phyloP scores from a whole-genome alignment of 2,113 vertebrate species.

The Actenoides hombroni region DNA sequence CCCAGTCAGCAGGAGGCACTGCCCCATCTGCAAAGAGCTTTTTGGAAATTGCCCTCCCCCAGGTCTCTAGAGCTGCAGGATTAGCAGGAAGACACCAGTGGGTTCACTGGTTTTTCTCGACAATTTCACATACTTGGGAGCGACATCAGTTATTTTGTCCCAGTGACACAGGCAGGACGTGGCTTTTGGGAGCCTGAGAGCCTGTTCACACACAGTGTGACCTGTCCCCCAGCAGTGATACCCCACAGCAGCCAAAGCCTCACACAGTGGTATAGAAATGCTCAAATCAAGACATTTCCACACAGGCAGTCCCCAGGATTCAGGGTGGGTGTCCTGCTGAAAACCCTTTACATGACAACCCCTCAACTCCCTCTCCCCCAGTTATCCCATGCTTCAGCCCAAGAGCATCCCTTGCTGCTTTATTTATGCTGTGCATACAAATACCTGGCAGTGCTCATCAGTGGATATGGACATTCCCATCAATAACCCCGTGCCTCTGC shows the following conservation, averaged over 20 bases:
- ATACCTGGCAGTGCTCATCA: neutral
- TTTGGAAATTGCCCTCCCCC: neutral
- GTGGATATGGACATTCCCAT: neutral
- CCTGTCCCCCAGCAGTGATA: neutral
- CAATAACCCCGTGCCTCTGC: neutral
- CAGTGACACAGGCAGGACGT: rapidly evolving
- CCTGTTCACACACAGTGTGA: neutral
- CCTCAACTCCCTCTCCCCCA: neutral
- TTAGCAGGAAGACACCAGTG: neutral
- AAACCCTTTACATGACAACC: neutral
- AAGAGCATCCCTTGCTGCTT: neutral
- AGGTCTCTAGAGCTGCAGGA: neutral
- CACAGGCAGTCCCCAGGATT: neutral
- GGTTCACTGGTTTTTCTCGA: neutral
- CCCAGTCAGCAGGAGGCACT: neutral
- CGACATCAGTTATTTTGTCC: neutral
- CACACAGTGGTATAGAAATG: rapidly evolving
- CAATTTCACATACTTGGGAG: neutral
- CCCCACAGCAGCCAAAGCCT: neutral
- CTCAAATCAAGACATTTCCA: neutral
- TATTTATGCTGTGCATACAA: neutral
- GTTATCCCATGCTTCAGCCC: neutral
- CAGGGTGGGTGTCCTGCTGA: rapidly evolving
- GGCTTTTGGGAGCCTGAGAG: neutral
- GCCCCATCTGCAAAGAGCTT: neutral